Base-by-base conservation (phyloP, 2,888 invertebrate genomes). In the Phaedon cochleariae region DNA sequence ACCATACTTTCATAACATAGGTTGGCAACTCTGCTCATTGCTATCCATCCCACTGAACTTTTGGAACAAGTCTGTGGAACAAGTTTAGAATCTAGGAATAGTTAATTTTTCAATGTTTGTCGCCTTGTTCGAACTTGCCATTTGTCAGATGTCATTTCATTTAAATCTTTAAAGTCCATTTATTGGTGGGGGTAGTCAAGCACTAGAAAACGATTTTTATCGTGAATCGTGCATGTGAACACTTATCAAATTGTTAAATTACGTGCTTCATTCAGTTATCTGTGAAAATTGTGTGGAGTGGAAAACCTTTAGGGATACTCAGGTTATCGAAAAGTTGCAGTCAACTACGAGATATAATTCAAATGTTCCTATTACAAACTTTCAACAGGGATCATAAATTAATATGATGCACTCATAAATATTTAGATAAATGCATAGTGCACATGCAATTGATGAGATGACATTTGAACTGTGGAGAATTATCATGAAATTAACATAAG, bases 401-500 rank as follows among this genome's bases (percentile, higher is more conserved):
- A n/a, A 41, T 26, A 62, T 55, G 59, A 51, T 59, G 48, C 59
- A 59, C 54, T 55, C 49, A 62, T 66, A 66, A 66, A 66, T 69
- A 69, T 67, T 71, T 37, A 68, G 64, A 59, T 68, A 59, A 59
- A 67, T 69, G 60, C 69, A 64, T 59, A 62, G 63, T 69, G 65
- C 67, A 68, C 64, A 67, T 71, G 67, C 64, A 71, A 61, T 69
- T 69, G 67, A 69, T 69, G 55, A 67, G 59, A 64, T 73, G 73
- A 73, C 73, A 70, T 73, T 70, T 73, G 73, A 72, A 73, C 72
- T 65, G 67, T 54, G 54, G 65, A 57, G 61, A 62, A 69, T 72
- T 74, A 73, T 65, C 70, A 73, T 72, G 72, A 64, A 62, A 69
- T 73, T 69, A 69, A 72, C 69, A 74, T 72, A 69, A 68, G 60